Evolutionary conservation across 1,140 invertebrate genomes (phyloP).

Genomic region (Drosophila equinoxialis): DNA sequence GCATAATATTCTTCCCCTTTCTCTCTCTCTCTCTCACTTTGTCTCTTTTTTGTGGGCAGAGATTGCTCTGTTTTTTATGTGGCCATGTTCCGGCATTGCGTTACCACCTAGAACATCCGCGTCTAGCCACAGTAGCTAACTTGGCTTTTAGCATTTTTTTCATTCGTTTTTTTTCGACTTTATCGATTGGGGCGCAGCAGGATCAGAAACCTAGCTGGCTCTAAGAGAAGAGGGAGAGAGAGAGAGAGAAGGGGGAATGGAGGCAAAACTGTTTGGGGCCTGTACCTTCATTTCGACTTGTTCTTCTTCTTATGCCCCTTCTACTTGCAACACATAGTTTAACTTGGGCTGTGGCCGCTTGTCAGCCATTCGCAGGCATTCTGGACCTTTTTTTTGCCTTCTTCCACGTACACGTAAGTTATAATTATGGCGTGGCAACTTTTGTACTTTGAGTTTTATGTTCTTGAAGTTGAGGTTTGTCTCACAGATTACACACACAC

Average conservation of each 20-base stretch:
- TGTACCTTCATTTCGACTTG: neutral
- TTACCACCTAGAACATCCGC: constrained; percentile 2
- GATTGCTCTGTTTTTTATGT: constrained; percentile 36
- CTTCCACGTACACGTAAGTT: constrained; percentile 52
- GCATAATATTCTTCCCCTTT: constrained; percentile 23
- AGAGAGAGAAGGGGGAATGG: neutral
- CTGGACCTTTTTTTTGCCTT: constrained; percentile 20
- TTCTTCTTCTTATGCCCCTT: neutral
- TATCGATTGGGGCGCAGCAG: constrained; percentile 19
- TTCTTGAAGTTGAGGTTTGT: constrained; percentile 53
- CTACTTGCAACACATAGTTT: neutral
- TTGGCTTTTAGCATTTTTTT: constrained; percentile 15
- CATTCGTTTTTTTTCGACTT: neutral
- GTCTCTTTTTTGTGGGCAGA: neutral
- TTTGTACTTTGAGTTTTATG: constrained; percentile 52
- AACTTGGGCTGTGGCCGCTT: constrained; percentile 20
- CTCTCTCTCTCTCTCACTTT: no score
- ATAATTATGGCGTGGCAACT: constrained; percentile 55
- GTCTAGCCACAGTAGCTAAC: constrained; percentile 15
- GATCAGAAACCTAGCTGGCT: constrained; percentile 7
- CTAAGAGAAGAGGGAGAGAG: no score
- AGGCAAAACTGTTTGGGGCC: constrained; percentile 2
- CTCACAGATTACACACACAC: constrained; percentile 14
- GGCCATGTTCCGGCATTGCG: constrained; percentile 11
- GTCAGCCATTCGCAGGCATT: constrained; percentile 25